These are phyloP conservation scores for Chaetorhynchus papuensis DNA, from an alignment of 2,113 vertebrate species.

Conservation along the genomic window DNA sequence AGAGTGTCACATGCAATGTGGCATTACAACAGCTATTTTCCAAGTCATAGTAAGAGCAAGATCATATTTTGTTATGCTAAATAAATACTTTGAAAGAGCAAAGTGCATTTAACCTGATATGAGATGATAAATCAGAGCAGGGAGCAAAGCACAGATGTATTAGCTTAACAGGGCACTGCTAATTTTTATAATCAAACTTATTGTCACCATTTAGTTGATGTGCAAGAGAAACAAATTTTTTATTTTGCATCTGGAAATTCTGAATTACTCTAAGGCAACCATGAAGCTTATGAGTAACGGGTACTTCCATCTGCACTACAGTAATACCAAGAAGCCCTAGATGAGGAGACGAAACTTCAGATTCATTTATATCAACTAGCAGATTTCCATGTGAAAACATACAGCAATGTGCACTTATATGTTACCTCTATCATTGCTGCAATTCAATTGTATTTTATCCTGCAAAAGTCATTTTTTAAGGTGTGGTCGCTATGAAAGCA, in stretches of 20 bases:
- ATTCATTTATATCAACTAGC: background rate
- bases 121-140: background rate
- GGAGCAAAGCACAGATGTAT: background rate
- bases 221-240: background rate
- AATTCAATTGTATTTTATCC: background rate
- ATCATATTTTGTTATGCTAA: background rate
- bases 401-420: background rate
- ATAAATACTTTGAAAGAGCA: background rate
- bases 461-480: background rate
- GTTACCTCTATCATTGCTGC: background rate
- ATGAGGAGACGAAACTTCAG: background rate
- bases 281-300: background rate
- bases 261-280: background rate
- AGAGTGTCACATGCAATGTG: background rate
- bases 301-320: background rate
- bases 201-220: background rate
- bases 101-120: background rate
- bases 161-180: background rate
- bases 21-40: background rate
- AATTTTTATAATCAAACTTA: background rate
- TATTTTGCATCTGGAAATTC: background rate
- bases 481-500: background rate
- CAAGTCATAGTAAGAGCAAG: background rate
- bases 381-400: fast-evolving
- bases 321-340: background rate